Conservation (phyloP, 2,797 vertebrate genomes). For the Urophycis tenuis region DNA sequence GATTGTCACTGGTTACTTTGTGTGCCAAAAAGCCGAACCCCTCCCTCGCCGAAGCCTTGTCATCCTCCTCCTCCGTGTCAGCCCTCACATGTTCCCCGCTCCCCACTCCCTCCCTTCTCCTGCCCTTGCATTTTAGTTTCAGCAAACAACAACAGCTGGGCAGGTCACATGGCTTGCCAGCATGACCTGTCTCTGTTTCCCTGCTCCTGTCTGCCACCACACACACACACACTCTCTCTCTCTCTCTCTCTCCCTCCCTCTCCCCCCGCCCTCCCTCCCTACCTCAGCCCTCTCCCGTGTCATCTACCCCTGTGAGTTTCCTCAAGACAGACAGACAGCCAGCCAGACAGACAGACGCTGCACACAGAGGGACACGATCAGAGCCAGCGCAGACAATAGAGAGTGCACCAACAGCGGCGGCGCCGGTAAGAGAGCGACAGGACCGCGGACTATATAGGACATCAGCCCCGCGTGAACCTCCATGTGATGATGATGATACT, state of each 20-base stretch:
- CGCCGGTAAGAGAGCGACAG: conserved; percentile 13
- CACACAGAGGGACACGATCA: not conserved
- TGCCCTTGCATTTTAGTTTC: conserved; percentile 27
- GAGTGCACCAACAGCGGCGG: not conserved
- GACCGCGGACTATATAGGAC: conserved; percentile 1
- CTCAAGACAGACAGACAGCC: not conserved
- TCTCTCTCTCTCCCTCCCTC: not conserved
- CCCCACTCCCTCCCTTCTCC: conserved; percentile 31
- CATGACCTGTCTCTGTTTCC: conserved; percentile 45
- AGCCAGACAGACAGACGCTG: not conserved
- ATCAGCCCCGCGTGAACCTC: not conserved
- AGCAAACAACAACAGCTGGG: conserved; percentile 65
- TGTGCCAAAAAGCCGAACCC: conserved; percentile 40
- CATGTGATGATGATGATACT: not conserved
- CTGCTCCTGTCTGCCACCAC: conserved; percentile 29
- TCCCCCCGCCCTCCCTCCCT: conserved; percentile 11
- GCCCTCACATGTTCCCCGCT: not conserved
- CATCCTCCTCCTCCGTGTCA: not conserved
- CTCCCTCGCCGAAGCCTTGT: conserved; percentile 21
- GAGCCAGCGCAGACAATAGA: not conserved
- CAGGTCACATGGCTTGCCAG: conserved; percentile 54
- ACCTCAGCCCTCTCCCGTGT: conserved; percentile 17
- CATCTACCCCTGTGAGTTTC: conserved; percentile 21
- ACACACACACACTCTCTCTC: conserved; percentile 10
- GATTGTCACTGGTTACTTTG: conserved; percentile 63